phyloP scores from a whole-genome alignment of 2,797 vertebrate genomes.

The Pogonophryne albipinna region DNA sequence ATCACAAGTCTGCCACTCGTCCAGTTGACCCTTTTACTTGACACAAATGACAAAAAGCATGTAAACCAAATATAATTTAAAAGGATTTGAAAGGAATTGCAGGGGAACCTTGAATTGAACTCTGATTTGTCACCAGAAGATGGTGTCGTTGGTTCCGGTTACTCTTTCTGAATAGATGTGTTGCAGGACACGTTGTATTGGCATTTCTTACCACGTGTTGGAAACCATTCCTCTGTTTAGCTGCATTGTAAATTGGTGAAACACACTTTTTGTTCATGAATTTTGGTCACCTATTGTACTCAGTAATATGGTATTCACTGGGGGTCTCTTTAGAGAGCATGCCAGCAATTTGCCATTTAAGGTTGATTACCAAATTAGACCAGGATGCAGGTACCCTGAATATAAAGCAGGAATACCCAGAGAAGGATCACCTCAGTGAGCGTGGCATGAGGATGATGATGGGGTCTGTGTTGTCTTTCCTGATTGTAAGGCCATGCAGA shows the following conservation, averaged over 20 bases:
- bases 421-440: not conserved
- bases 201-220: not conserved
- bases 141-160: not conserved
- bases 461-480: not conserved
- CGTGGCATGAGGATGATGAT: not conserved
- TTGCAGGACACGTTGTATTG: not conserved
- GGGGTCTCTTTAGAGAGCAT: too few relatives aligned
- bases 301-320: not conserved
- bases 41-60: not conserved
- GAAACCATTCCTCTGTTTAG: not conserved
- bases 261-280: not conserved
- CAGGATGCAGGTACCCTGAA: not conserved
- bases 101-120: not conserved
- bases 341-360: not conserved
- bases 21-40: not conserved
- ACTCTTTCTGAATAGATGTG: not conserved
- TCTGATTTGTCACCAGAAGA: constrained; percentile 33
- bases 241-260: not conserved
- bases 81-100: not conserved
- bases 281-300: not conserved
- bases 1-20: not conserved
- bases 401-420: not conserved
- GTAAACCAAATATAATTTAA: not conserved
- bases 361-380: not conserved
- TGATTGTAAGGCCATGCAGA: constrained; percentile 5